Base-by-base conservation (phyloP, 2,113 vertebrate genomes). In the Anseranas semipalmata region DNA sequence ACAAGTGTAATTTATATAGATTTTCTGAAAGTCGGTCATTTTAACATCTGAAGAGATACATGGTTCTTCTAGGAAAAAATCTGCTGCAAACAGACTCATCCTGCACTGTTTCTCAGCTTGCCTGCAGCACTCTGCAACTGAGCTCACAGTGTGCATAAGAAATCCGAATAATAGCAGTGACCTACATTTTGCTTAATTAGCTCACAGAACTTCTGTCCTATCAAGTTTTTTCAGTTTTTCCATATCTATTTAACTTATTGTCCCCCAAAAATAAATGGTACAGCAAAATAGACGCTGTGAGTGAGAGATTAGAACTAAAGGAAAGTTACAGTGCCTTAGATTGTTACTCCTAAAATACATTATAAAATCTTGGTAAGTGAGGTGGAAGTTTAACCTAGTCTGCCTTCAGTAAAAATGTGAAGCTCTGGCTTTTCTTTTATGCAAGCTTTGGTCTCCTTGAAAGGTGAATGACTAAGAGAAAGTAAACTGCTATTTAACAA, bases 1-100 rank as follows among this genome's bases (percentile, higher is more conserved):
- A 21, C n/a, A 67, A 20, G 6, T 2, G 3, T 25, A 24, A 2
- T 2, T 21, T 35, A 2, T 0, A 14, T 2, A 17, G 1, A 32
- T 46, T 46, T 53, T 5, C 27, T 43, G 32, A 48, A 89, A n/a
- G 10, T 10, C 37, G 30, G 20, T 8, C 58, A 48, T 86, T 55
- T 46, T 1, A 19, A 6, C 3, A 21, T 2, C 63, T 39, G 15
- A 59, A 67, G 32, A 58, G 32, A 50, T 1, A 32, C 3, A 48
- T 11, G 24, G 48, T 3, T 67, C 10, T 45, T 27, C 66, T 13
- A 10, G 32, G n/a, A n/a, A 78, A 71, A 68, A 67, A 46, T 8
- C 50, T 48, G 43, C 71, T 10, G 30, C n/a, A 10, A 39, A 50
- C 12, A 60, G 50, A 56, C 39, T 19, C 63, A 35, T 8, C 55